A percentile compares a stretch with the other conserved stretches of the same genome.
Conservation (phyloP, 2,113 vertebrate genomes). For the Platycercus adscitus region DNA sequence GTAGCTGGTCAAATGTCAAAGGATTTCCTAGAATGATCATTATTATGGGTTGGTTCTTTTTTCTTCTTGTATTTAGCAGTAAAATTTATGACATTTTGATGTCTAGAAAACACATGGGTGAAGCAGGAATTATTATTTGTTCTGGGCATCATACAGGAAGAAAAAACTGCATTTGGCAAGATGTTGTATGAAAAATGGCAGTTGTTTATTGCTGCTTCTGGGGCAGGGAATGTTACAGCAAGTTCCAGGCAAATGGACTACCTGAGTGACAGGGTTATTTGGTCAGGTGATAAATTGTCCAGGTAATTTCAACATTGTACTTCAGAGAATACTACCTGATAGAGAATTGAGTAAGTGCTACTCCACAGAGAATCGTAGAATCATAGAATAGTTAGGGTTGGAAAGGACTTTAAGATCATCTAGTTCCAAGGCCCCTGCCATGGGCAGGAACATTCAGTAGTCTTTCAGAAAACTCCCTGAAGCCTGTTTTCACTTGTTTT, state of each 20-base stretch:
- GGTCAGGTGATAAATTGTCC: conserved; percentile 9
- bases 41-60: neutral
- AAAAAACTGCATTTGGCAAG: neutral
- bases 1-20: neutral
- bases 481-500: neutral
- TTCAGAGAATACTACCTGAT: neutral
- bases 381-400: too few species aligned
- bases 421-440: too few species aligned
- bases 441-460: neutral
- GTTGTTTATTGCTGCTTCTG: neutral
- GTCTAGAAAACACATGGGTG: neutral
- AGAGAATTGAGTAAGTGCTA: neutral
- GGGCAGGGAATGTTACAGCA: neutral
- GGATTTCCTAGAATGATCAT: neutral
- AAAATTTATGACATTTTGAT: neutral
- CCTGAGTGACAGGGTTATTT: neutral
- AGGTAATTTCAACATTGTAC: conserved; percentile 10
- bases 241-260: neutral
- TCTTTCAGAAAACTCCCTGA: neutral
- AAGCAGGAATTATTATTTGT: neutral
- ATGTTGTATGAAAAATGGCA: neutral
- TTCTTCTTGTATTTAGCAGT: neutral
- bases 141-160: neutral
- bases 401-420: too few species aligned
- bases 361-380: neutral